Conservation (phyloP, 2,797 vertebrate species). For the Heteromormyrus szaboi region DNA sequence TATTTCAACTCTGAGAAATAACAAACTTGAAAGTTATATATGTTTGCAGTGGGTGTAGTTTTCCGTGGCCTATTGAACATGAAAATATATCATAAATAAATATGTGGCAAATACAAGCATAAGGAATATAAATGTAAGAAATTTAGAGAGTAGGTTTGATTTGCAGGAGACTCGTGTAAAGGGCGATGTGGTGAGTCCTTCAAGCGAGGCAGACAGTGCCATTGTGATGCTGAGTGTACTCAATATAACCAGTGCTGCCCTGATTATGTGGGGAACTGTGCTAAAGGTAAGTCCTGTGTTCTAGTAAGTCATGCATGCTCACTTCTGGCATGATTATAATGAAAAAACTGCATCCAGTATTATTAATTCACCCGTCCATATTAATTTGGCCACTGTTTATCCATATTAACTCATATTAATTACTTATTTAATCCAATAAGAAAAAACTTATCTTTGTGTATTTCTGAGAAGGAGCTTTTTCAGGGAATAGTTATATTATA, state of each 20-base stretch:
- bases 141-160: conserved; percentile 19
- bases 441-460: neutral
- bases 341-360: neutral
- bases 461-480: neutral
- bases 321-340: neutral
- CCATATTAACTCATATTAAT: neutral
- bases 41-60: neutral
- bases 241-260: conserved; percentile 77
- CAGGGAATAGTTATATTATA: neutral
- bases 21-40: neutral
- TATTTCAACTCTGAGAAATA: too few species aligned
- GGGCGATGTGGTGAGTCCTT: conserved; percentile 85
- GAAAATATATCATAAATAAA: neutral
- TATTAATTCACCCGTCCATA: neutral
- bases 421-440: neutral
- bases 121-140: neutral
- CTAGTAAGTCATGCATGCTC: neutral
- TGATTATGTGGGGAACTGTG: conserved; percentile 65
- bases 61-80: neutral
- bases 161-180: conserved; percentile 74
- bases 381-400: neutral
- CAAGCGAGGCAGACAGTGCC: conserved; percentile 71
- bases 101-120: neutral
- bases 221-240: conserved; percentile 73
- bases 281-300: conserved; percentile 55